phyloP scores from a whole-genome alignment of 2,113 vertebrate genomes.

The Caretta caretta region DNA sequence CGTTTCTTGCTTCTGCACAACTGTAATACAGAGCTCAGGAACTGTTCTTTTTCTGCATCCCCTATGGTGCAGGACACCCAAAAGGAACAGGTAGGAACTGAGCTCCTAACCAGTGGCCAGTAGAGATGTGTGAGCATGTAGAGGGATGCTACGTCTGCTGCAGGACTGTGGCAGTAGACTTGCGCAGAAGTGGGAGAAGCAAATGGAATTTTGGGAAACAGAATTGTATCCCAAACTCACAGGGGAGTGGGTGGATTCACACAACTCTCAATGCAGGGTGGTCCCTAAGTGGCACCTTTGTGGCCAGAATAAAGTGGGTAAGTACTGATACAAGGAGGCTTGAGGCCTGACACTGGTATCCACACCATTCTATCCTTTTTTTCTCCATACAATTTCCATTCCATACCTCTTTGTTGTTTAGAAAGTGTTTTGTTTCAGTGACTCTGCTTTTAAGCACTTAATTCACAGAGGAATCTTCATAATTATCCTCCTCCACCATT shows the following conservation, averaged over 20 bases:
- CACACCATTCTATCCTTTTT: neutral
- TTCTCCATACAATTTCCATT: neutral
- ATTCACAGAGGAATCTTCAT: neutral
- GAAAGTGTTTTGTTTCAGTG: neutral
- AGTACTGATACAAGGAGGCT: neutral
- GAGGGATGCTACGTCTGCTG: neutral
- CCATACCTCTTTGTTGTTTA: neutral
- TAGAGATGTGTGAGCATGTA: neutral
- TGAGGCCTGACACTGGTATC: neutral
- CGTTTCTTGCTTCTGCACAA: neutral
- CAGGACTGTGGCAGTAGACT: too few species aligned
- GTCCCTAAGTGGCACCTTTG: neutral
- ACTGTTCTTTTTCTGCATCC: neutral
- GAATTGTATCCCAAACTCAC: neutral
- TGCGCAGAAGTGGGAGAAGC: neutral
- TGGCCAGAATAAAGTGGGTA: neutral
- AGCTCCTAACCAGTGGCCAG: neutral
- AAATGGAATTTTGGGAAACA: neutral
- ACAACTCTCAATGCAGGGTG: neutral
- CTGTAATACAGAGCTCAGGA: neutral
- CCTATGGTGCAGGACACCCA: neutral
- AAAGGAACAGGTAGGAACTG: neutral
- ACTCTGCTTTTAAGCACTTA: neutral
- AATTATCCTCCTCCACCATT: neutral
- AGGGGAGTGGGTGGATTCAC: neutral